Base-by-base conservation (phyloP, 2,113 vertebrate genomes). In the Poeciliopsis prolifica region DNA sequence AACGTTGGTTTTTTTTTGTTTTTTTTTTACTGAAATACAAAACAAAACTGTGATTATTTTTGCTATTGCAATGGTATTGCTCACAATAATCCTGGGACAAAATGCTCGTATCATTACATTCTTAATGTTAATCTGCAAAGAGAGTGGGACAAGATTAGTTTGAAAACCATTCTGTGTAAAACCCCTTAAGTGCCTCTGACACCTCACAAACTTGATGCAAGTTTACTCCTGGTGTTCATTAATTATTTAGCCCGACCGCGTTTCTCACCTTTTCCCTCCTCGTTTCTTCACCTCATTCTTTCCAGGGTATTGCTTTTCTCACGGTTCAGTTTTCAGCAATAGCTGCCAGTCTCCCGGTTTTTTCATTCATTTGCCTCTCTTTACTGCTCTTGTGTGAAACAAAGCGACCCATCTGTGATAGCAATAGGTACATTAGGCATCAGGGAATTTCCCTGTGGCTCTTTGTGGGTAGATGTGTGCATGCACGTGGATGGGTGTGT, bases 341-440 rank as follows among this genome's bases (percentile, higher is more conserved):
- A 40, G 24, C 66, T 79, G 24, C 26, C 78, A 70, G 44, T 81
- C 26, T 66, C 35, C 48, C 48, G 60, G 63, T 68, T 61, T 65
- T 54, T 65, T 58, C 9, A 58, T 58, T n/a, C 12, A 28, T 76
- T 66, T 68, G 30, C 51, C 62, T 33, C 69, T 72, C 72, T 30
- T 76, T 70, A 68, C 82, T 61, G 29, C 67, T 79, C 73, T 80
- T 72, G 42, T 83, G 78, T 79, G 79, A 89, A 86, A 89, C 85
- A 81, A 92, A 92, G 86, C 79, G 83, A 88, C 86, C 88, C 91
- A 91, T 92, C 88, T 92, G 88, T 79, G 83, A 80, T 86, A 73
- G 72, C 79, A 77, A 83, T 78, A 86, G 86, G 86, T 88, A 89
- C 88, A 88, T 90, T 91, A 88, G 81, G 84, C 82, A 89, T 91